phyloP scores from a whole-genome alignment of 2,797 vertebrate species.

The Pangasius sanitwongsei region DNA sequence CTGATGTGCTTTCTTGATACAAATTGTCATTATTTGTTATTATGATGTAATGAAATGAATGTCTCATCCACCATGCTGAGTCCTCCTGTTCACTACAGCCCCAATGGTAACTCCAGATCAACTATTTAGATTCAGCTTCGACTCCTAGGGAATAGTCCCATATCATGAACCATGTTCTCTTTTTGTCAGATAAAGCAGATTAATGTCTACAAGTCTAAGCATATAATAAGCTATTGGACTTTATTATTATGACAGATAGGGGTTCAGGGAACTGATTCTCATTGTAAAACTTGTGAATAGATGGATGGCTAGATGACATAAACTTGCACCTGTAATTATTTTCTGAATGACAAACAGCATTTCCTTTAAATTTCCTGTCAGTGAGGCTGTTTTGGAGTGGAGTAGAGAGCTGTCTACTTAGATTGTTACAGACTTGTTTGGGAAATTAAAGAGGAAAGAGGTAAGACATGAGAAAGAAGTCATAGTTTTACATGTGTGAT shows the following conservation, averaged over 20 bases:
- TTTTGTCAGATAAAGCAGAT: constrained; percentile 47
- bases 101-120: constrained; percentile 24
- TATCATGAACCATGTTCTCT: constrained; percentile 25
- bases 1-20: neutral
- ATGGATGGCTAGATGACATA: constrained; percentile 19
- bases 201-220: constrained; percentile 36
- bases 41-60: neutral
- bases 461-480: neutral
- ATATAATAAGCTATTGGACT: constrained; percentile 37
- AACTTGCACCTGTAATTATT: constrained; percentile 46
- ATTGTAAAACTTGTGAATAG: constrained; percentile 29
- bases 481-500: neutral
- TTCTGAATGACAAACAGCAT: constrained; percentile 40
- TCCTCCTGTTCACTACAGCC: constrained; percentile 28
- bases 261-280: constrained; percentile 33
- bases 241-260: constrained; percentile 42
- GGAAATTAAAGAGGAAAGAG: neutral
- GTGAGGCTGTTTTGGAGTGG: neutral
- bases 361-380: constrained; percentile 33
- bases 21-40: neutral
- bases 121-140: constrained; percentile 25
- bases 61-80: neutral
- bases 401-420: neutral
- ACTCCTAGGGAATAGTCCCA: constrained; percentile 20
- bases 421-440: neutral